Evolutionary conservation across 1,140 invertebrate genomes (phyloP).

Genomic region (Cyclina sinensis): DNA sequence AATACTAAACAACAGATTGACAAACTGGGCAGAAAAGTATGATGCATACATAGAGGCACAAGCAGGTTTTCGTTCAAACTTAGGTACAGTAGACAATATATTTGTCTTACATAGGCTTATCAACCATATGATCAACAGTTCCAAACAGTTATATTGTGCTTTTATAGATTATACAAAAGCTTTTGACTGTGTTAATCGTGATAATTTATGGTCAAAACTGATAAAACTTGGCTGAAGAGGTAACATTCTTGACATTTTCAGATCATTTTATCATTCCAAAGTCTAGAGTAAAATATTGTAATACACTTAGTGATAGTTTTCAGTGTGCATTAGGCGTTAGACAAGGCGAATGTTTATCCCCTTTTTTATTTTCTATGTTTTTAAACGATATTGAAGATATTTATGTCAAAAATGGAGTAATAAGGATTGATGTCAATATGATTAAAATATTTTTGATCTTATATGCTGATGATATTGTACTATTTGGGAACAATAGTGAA

Average conservation of each 20-base stretch:
- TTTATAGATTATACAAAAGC: constrained; percentile 63
- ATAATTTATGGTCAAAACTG: constrained; percentile 55
- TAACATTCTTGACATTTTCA: constrained; percentile 64
- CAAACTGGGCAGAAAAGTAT: constrained; percentile 36
- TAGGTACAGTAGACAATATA: too few species aligned
- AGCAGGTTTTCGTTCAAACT: too few species aligned
- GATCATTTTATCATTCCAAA: constrained; percentile 64
- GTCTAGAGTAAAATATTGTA: constrained; percentile 45
- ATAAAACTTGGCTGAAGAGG: constrained; percentile 47
- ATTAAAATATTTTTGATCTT: constrained; percentile 60
- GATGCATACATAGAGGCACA: constrained; percentile 2
- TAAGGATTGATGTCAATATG: constrained; percentile 31
- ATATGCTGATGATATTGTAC: too few species aligned
- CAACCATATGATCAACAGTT: constrained; percentile 37
- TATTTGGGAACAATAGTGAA: constrained; percentile 10
- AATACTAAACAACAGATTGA: constrained; percentile 28
- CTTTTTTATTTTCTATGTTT: constrained; percentile 68
- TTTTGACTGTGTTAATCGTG: constrained; percentile 50
- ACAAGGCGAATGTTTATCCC: constrained; percentile 71
- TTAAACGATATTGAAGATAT: too few species aligned
- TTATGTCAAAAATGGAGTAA: constrained; percentile 12
- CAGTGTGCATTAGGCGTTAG: constrained; percentile 47
- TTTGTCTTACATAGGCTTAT: constrained; percentile 67
- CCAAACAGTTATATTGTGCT: constrained; percentile 47
- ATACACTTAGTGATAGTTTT: constrained; percentile 48